A percentile compares a stretch with the other conserved stretches of the same genome.
Evolutionary conservation across 2,888 invertebrate genomes (phyloP).

Genomic region (Phengaris arion): DNA sequence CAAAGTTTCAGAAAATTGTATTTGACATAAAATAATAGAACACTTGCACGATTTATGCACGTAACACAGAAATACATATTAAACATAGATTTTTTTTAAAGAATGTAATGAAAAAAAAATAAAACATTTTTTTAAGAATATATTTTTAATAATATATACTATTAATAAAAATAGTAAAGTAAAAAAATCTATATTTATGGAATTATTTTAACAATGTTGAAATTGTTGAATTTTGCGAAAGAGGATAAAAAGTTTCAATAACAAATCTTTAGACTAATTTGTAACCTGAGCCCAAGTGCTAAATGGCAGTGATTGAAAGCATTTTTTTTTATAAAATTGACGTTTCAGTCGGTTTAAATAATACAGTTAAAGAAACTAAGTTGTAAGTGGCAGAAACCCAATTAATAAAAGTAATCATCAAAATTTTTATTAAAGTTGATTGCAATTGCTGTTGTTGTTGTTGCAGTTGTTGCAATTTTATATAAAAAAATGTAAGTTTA

Average conservation of each 20-base stretch:
- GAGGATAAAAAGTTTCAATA: not conserved
- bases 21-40: not conserved
- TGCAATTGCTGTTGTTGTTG: no score
- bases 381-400: not conserved
- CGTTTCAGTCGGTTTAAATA: no score
- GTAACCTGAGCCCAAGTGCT: not conserved
- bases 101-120: no score
- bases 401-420: no score
- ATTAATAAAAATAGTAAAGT: not conserved
- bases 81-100: slow-evolving; percentile 6
- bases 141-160: not conserved
- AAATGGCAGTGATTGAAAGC: not conserved
- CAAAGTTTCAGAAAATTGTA: not conserved
- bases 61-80: not conserved
- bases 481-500: not conserved
- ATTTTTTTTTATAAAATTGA: no score
- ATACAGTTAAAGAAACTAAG: not conserved
- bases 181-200: slow-evolving; percentile 9
- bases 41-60: not conserved
- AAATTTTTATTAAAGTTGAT: not conserved
- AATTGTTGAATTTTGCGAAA: not conserved
- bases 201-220: not conserved
- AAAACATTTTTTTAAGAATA: no score
- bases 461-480: not conserved
- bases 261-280: not conserved